A percentile compares a stretch with the other conserved stretches of the same genome.
These are phyloP conservation scores for Cranoglanis bouderius DNA, from an alignment of 2,113 vertebrate genomes.

Conservation along the genomic window DNA sequence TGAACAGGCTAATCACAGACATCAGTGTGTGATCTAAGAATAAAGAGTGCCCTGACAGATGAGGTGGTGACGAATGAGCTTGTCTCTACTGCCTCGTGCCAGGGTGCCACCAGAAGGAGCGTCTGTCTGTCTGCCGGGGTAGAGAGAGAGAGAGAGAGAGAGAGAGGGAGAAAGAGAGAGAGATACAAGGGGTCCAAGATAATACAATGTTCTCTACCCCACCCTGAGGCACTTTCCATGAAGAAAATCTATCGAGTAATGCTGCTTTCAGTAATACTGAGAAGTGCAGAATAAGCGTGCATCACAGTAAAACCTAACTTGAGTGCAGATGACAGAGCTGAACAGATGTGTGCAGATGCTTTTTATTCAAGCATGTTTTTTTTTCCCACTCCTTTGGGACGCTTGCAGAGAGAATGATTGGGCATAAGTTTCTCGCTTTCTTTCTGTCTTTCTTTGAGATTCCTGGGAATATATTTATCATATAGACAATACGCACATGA, in stretches of 20 bases:
- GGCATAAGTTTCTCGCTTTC: slow-evolving; percentile 32
- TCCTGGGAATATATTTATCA: neutral
- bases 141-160: slow-evolving; percentile 33
- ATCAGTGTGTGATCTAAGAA: slow-evolving; percentile 74
- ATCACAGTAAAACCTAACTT: slow-evolving; percentile 34
- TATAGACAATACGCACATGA: neutral
- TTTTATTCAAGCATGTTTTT: slow-evolving; percentile 50
- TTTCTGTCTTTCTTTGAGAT: slow-evolving; percentile 5
- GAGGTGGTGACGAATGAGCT: slow-evolving; percentile 73
- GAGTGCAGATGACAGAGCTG: slow-evolving; percentile 43
- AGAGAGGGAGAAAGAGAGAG: slow-evolving; percentile 11
- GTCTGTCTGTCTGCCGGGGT: slow-evolving; percentile 74
- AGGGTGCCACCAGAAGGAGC: slow-evolving; percentile 74
- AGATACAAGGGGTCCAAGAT: slow-evolving; percentile 43
- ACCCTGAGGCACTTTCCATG: slow-evolving; percentile 46
- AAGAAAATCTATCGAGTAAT: slow-evolving; percentile 46
- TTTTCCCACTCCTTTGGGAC: slow-evolving; percentile 44
- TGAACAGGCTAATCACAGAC: slow-evolving; percentile 63
- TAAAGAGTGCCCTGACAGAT: slow-evolving; percentile 72
- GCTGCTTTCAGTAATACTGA: slow-evolving; percentile 35
- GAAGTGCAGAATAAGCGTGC: slow-evolving; percentile 41
- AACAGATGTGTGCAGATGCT: slow-evolving; percentile 61
- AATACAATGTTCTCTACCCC: slow-evolving; percentile 47
- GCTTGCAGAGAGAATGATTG: slow-evolving; percentile 34
- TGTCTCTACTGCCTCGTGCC: slow-evolving; percentile 68